phyloP scores from a whole-genome alignment of 2,888 invertebrate species.

The Hesperia comma region DNA sequence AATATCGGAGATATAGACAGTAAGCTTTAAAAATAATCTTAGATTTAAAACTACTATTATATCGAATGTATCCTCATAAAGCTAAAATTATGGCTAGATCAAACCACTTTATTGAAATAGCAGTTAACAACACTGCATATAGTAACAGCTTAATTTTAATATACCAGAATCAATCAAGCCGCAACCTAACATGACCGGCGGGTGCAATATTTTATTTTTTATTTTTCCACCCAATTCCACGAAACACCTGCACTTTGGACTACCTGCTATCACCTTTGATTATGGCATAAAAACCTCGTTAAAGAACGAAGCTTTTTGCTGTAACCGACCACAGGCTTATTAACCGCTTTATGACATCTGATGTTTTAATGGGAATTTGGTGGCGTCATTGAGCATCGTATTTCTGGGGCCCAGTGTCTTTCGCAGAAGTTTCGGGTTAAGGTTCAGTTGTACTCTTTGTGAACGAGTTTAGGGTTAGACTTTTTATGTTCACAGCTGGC shows the following conservation, averaged over 20 bases:
- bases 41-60: too few species aligned
- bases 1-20: too few species aligned
- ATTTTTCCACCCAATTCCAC: constrained; percentile 41
- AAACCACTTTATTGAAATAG: neutral
- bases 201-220: constrained; percentile 35
- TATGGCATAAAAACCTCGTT: constrained; percentile 74
- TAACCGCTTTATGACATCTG: constrained; percentile 77
- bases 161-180: constrained; percentile 41
- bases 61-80: too few species aligned
- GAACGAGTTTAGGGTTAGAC: neutral
- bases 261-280: constrained; percentile 60
- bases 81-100: too few species aligned
- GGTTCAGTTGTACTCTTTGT: neutral
- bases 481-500: constrained; percentile 4
- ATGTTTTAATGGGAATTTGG: constrained; percentile 63
- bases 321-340: constrained; percentile 52
- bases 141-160: constrained; percentile 33
- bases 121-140: constrained; percentile 17
- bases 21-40: too few species aligned
- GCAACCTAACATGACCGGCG: constrained; percentile 30
- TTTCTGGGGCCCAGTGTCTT: constrained; percentile 21
- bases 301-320: constrained; percentile 63
- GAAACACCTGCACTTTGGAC: constrained; percentile 49
- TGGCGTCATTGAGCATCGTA: constrained; percentile 13
- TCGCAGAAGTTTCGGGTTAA: constrained; percentile 9